Evolutionary conservation across 2,888 invertebrate species (phyloP).

Genomic region (Drosophila barbarae): DNA sequence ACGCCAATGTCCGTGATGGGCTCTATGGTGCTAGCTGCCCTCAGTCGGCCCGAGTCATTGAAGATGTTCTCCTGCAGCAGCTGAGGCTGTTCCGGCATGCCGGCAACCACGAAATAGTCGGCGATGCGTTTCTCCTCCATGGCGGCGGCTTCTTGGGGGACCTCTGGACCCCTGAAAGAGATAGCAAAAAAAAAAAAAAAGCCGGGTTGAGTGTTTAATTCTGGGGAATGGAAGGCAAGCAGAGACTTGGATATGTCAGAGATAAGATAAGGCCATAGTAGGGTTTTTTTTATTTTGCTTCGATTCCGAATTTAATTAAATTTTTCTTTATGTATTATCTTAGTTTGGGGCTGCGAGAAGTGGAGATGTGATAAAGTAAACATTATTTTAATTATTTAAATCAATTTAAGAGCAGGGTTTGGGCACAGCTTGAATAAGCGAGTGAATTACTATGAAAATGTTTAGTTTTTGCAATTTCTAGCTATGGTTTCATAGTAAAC

Average conservation of each 20-base stretch:
- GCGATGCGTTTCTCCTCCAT: constrained; percentile 95
- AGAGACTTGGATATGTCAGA: constrained; percentile 8
- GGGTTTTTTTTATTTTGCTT: neutral
- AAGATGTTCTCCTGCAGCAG: constrained; percentile 86
- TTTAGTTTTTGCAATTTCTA: neutral
- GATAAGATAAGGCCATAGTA: constrained; percentile 26
- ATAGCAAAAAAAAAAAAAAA: constrained; percentile 6
- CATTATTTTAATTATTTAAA: neutral
- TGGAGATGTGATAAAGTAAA: neutral
- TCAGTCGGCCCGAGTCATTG: constrained; percentile 90
- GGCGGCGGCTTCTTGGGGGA: constrained; percentile 5
- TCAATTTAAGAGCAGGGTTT: neutral
- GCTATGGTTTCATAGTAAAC: no score
- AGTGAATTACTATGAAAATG: neutral
- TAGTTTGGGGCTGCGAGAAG: neutral
- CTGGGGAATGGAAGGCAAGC: neutral
- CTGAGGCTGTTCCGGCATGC: constrained; percentile 90
- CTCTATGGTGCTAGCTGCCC: constrained; percentile 89
- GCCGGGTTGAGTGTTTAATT: constrained; percentile 21
- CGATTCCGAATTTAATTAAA: constrained; percentile 11
- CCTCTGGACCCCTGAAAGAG: constrained; percentile 22
- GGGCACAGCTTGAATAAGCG: neutral
- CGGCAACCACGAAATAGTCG: constrained; percentile 99
- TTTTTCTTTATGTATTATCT: constrained; percentile 10
- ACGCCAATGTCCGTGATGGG: constrained; percentile 98